Evolutionary conservation across 2,888 invertebrate genomes (phyloP).

Genomic region (Callimorpha dominula): DNA sequence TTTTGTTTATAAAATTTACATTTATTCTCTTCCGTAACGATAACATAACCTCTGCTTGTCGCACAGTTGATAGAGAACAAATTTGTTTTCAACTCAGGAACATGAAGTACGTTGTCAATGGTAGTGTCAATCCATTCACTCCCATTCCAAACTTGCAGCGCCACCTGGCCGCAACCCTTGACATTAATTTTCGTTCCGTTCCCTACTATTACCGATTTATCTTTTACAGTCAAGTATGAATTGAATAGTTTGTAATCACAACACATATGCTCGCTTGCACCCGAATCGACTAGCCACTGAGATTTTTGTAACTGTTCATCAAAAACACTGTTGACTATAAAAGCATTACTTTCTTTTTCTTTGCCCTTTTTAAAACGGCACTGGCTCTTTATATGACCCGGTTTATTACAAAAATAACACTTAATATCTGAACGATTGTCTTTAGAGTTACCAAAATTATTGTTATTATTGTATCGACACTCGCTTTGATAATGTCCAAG

Average conservation of each 20-base stretch:
- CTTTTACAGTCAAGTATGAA: neutral
- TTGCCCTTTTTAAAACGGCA: constrained; percentile 15
- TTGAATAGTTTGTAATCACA: neutral
- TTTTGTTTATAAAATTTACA: constrained; percentile 2
- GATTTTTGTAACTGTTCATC: neutral
- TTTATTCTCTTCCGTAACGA: neutral
- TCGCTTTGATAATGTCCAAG: constrained; percentile 24
- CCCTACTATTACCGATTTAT: neutral
- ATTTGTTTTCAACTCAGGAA: constrained; percentile 10
- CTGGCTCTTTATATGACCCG: neutral
- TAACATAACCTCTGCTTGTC: constrained; percentile 2
- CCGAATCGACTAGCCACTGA: constrained; percentile 11
- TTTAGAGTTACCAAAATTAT: neutral
- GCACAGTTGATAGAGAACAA: constrained; percentile 4
- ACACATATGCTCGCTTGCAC: constrained; percentile 13
- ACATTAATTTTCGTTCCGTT: neutral
- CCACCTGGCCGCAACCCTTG: neutral
- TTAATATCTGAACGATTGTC: neutral
- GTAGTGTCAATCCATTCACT: neutral
- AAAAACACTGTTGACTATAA: neutral
- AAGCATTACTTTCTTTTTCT: neutral
- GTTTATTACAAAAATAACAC: constrained; percentile 11
- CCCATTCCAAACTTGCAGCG: neutral
- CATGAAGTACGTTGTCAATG: neutral
- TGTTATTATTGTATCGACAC: constrained; percentile 9